Evolutionary conservation across 1,140 invertebrate species (phyloP), one percentile per base, ranked within the genome.

Genomic region (Caerostris extrusa): DNA sequence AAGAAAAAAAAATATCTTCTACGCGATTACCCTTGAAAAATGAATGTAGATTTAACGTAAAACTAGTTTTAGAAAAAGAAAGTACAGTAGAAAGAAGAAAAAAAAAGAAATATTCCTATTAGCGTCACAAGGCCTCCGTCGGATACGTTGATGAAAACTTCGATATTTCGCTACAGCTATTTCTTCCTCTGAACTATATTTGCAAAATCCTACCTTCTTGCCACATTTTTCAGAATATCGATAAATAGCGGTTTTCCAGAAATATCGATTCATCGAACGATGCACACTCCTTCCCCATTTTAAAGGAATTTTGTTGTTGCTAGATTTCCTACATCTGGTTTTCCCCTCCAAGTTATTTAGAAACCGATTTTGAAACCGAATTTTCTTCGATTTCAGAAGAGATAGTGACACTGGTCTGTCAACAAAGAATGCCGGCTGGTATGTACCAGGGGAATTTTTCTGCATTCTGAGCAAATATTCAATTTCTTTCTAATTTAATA

Each of bases 221-320:
- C 34, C 71, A 77, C 71, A 77, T 77, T 77, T 77, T 77, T 77
- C 71, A 50, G 71, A 77, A 77, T 77, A 77, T 77, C 71, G 71
- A 77, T 77, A 77, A 77, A 77, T 77, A 77, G 53, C 50, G 34
- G 71, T 77, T 77, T 77, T 77, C 71, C 71, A 77, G 34, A 77
- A 77, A 77, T 77, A 77, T 77, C 34, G 71, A 77, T 77, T 77
- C 71, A 77, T 77, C 71, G 71, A 77, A 77, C 71, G 71, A 77
- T 77, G 53, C 71, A 53, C 34, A 53, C 71, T 77, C 14, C 71
- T 77, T 77, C 12, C 50, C 12, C 53, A 8, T 77, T 77, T 53
- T 77, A 77, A 50, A 34, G 71, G 71, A 14, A 53, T 77, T 77
- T 77, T 77, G 71, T 50, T 77, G 19, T 50, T 77, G 34, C 71